Evolutionary conservation across 2,797 vertebrate genomes (phyloP).

Genomic region (Chloroceryle inda): DNA sequence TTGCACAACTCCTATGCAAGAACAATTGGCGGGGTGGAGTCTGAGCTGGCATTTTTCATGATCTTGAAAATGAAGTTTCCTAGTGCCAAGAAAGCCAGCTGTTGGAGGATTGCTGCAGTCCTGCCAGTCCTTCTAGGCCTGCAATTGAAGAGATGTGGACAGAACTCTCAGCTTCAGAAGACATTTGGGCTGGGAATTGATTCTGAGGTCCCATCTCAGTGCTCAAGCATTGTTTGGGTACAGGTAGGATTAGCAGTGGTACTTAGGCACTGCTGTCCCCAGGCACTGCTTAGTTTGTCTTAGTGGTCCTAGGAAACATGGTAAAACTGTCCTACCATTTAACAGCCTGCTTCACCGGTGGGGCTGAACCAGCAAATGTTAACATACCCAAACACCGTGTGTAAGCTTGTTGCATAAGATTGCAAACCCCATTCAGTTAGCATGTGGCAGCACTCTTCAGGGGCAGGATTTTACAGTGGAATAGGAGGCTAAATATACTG

Average conservation of each 20-base stretch:
- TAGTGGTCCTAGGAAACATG: not conserved
- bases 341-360: not conserved
- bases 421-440: not conserved
- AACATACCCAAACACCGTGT: not conserved
- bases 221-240: not conserved
- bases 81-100: not conserved
- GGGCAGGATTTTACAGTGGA: not conserved
- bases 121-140: not conserved
- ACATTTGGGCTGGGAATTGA: not conserved
- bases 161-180: not conserved
- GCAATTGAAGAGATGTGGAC: not conserved
- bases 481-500: not conserved
- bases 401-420: not conserved
- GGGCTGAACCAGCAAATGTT: not conserved
- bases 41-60: not conserved
- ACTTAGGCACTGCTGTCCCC: not conserved
- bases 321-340: not conserved
- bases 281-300: not conserved
- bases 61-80: slow-evolving; percentile 11
- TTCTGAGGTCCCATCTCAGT: not conserved
- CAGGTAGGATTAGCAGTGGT: not conserved
- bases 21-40: slow-evolving; percentile 17
- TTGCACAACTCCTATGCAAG: slow-evolving; percentile 35
- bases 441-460: not conserved
- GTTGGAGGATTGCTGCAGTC: not conserved